A percentile compares a stretch with the other conserved stretches of the same genome.
Conservation (phyloP, 2,888 invertebrate genomes). For the Amblyteles armatorius region DNA sequence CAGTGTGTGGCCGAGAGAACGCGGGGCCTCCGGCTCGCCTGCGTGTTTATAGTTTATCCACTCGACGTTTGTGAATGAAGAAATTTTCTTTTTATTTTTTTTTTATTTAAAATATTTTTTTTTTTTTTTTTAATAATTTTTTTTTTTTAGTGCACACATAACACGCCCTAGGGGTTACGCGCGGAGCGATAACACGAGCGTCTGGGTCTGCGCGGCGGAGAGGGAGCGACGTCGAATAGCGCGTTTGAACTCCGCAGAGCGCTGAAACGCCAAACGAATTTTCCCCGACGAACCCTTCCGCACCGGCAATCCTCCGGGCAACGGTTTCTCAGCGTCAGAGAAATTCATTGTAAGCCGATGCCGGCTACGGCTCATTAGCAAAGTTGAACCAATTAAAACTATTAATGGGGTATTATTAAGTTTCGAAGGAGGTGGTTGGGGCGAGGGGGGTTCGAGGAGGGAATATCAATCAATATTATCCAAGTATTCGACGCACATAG, state of each 20-base stretch:
- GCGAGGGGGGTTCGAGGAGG: neutral
- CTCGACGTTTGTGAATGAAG: slow-evolving; percentile 35
- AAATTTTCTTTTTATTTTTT: slow-evolving; percentile 9
- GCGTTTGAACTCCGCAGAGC: slow-evolving; percentile 21
- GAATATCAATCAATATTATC: slow-evolving; percentile 15
- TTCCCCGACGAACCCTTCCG: slow-evolving; percentile 12
- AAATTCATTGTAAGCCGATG: slow-evolving; percentile 22
- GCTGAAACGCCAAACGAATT: slow-evolving; percentile 35
- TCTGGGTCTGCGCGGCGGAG: neutral
- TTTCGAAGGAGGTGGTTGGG: neutral
- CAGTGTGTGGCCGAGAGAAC: slow-evolving; percentile 14
- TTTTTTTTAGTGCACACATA: slow-evolving; percentile 2
- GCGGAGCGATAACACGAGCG: neutral
- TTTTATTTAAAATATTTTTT: neutral
- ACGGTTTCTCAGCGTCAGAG: neutral
- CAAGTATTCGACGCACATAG: neutral
- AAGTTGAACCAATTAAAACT: slow-evolving; percentile 54
- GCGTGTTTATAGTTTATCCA: neutral
- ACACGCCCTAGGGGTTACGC: neutral
- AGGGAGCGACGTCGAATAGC: neutral
- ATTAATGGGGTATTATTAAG: slow-evolving; percentile 46
- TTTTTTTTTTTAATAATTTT: slow-evolving; percentile 21
- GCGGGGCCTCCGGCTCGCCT: slow-evolving; percentile 1
- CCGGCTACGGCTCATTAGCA: slow-evolving; percentile 31
- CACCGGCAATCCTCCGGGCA: slow-evolving; percentile 21